Evolutionary conservation across 1,140 invertebrate species (phyloP).

Genomic region (Anagrus nilaparvatae): DNA sequence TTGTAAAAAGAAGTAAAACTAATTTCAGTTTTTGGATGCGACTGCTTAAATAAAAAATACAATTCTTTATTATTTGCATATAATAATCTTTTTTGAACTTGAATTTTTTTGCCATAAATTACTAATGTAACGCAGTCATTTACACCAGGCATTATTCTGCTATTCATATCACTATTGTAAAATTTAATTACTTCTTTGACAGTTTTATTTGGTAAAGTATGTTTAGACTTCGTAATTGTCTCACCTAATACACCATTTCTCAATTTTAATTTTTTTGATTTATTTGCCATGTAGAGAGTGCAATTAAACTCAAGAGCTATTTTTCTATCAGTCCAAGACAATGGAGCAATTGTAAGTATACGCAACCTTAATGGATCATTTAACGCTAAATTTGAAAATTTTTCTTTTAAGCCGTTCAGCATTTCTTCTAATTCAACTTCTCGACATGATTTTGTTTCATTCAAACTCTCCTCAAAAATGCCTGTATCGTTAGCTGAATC

Average conservation of each 20-base stretch:
- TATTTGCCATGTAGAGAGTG: constrained; percentile 2
- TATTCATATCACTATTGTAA: constrained; percentile 5
- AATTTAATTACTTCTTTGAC: neutral
- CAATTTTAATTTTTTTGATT: constrained; percentile 2
- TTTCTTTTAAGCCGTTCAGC: constrained; percentile 6
- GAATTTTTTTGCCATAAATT: constrained; percentile 5
- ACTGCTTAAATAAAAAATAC: constrained; percentile 6
- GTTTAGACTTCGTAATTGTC: neutral
- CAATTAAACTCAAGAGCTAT: constrained; percentile 5
- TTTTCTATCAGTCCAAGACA: constrained; percentile 1
- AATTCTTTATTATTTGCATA: constrained; percentile 13
- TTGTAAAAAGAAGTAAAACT: constrained; percentile 13
- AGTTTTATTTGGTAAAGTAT: constrained; percentile 1
- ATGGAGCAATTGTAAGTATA: constrained; percentile 4
- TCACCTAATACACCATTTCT: constrained; percentile 2
- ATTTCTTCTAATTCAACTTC: constrained; percentile 8
- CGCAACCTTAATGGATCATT: constrained; percentile 6
- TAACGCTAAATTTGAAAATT: neutral
- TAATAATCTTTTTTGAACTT: constrained; percentile 13
- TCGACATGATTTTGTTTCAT: too few species aligned
- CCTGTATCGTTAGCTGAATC: too few species aligned
- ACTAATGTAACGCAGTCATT: constrained; percentile 14
- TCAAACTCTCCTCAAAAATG: too few species aligned
- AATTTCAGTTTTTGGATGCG: constrained; percentile 9
- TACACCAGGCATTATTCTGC: constrained; percentile 9